phyloP scores from a whole-genome alignment of 2,888 invertebrate genomes.

The Vandiemenella viatica region DNA sequence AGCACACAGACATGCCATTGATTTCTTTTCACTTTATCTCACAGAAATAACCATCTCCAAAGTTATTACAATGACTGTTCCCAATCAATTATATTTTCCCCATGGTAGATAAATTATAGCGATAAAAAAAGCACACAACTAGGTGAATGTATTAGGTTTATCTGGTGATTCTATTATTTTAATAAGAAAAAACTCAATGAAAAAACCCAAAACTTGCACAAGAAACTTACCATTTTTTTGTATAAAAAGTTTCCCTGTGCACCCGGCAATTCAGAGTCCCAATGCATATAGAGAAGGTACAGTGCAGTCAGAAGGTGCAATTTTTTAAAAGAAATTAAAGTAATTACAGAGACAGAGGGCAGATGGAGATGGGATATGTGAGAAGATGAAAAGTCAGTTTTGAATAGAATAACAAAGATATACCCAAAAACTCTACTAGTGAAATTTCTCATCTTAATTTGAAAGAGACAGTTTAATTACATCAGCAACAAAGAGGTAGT shows the following conservation, averaged over 20 bases:
- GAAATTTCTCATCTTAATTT: not conserved
- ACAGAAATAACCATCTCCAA: no score
- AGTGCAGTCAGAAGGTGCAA: slow-evolving; percentile 19
- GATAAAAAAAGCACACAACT: slow-evolving; percentile 13
- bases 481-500: not conserved
- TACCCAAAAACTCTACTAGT: not conserved
- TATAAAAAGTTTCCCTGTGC: slow-evolving; percentile 20
- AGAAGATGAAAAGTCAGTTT: slow-evolving; percentile 2
- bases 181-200: slow-evolving; percentile 12
- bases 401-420: slow-evolving; percentile 2
- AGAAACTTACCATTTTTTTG: slow-evolving; percentile 20
- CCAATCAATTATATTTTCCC: no score
- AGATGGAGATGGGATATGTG: not conserved
- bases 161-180: slow-evolving; percentile 13
- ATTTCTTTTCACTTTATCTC: no score
- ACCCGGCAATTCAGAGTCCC: slow-evolving; percentile 18
- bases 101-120: slow-evolving; percentile 3
- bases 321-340: slow-evolving; percentile 13
- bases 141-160: slow-evolving; percentile 13
- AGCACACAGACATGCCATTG: no score
- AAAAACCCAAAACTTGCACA: slow-evolving; percentile 16
- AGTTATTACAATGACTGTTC: no score
- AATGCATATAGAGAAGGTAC: slow-evolving; percentile 17
- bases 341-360: slow-evolving; percentile 10
- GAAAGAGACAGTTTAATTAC: not conserved